Evolutionary conservation across 1,140 invertebrate genomes (phyloP), one percentile per base, ranked within the genome.

Genomic region (Tyrophagus putrescentiae): DNA sequence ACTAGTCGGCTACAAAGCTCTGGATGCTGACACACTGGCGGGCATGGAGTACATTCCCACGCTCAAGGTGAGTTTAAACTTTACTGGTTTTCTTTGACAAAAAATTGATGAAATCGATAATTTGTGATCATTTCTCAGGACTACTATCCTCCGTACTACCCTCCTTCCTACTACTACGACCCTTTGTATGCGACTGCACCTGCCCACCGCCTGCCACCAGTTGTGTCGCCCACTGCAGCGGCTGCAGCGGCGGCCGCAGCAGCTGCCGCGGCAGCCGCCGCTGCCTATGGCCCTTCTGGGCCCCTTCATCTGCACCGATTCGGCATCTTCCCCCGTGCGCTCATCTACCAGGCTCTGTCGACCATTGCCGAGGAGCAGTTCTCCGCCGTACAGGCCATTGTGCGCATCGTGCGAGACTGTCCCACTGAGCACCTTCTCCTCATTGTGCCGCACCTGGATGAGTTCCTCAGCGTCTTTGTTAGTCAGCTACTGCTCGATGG

Each of bases 401-500:
- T 64, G 9, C 16, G 18, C 4, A 62, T 62, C 6, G n/a, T 62
- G 1, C 23, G 53, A 7, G 60, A 64, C 23, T 18, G 45, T 13
- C 54, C 63, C 1, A 33, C 21, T n/a, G 39, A 72, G 23, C 76
- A 74, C 13, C 62, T 79, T 53, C 68, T 72, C 29, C 64, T 71
- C 53, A 71, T 84, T 25, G 74, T 78, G 64, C 76, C 80, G 1
- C 73, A 80, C 68, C 72, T 83, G 64, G 75, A 78, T 59, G 76
- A 79, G 53, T 76, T 84, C 57, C 72, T 84, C 41, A 74, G 77
- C 58, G 76, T 57, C 16, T 57, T 84, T 61, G 72, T 79, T 5
- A 72, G 73, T 57, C 69, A 71, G 59, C 67, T 79, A 3, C 68
- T 79, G 25, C 27, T 54, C 9, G 52, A 54, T 54, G 74, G 77